Evolutionary conservation across 1,140 invertebrate genomes (phyloP).

Genomic region (Sitobion miscanthi): DNA sequence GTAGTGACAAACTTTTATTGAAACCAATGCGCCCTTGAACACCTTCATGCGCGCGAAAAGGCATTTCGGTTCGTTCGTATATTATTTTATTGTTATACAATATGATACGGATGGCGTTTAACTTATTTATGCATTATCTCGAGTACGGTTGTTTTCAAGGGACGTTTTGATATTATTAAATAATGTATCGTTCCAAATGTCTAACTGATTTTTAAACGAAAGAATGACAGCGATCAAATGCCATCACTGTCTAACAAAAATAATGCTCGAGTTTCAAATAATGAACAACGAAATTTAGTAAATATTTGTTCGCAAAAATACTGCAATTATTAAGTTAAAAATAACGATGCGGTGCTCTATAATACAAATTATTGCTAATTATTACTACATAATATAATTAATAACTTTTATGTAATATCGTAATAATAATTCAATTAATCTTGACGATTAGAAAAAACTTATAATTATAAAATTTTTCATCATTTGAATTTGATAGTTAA

Average conservation of each 20-base stretch:
- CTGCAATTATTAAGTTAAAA: too few relatives aligned
- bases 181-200: neutral
- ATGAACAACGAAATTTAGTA: too few relatives aligned
- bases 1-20: neutral
- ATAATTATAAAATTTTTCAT: too few relatives aligned
- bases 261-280: too few relatives aligned
- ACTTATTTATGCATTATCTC: neutral
- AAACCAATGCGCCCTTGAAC: conserved; percentile 13
- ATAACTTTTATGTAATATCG: too few relatives aligned
- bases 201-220: neutral
- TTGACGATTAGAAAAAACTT: too few relatives aligned
- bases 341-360: too few relatives aligned
- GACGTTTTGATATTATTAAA: neutral
- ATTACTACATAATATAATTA: too few relatives aligned
- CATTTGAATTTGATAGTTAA: too few relatives aligned
- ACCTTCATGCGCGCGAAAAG: neutral
- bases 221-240: neutral
- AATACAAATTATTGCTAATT: too few relatives aligned
- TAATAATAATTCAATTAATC: too few relatives aligned
- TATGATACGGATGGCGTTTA: neutral
- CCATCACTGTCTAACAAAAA: neutral
- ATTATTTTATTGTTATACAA: neutral
- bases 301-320: too few relatives aligned
- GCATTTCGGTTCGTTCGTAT: neutral
- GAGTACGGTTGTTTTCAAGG: neutral